Base-by-base conservation (phyloP, 92 coral and sea anemone genomes). In the Pocillopora meandrina region DNA sequence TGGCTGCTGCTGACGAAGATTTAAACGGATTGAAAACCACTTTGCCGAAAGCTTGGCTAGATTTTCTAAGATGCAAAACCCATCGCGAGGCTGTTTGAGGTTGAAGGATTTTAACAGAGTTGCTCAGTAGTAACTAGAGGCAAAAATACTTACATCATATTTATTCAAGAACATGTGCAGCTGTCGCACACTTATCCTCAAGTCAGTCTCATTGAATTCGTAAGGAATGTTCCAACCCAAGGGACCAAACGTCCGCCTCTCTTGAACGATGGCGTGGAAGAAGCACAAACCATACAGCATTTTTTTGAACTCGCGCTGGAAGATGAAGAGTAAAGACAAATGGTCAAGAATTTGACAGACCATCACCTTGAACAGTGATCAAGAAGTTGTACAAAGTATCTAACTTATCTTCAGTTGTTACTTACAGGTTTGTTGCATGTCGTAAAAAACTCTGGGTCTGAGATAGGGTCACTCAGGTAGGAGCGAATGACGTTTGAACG, bases 151-250 rank as follows among this genome's bases (percentile, higher is more conserved):
- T 91, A 96, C 98, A 71, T 96, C 94, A 66, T 96, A 96, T 69
- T 96, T 93, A 81, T 96, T 90, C 79, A 94, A 61, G 90, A 96
- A 96, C 98, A 96, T 96, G 87, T 96, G 98, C 49, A 96, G 83
- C 84, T 96, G 98, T 68, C 91, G 91, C 36, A 96, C 98, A 72
- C 98, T 94, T 35, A 96, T 96, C 61, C 98, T 92, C 12, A 96
- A 78, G 65, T 96, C 98, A 60, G 98, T 96, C 89, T 96, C 98
- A 83, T 95, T 95, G 89, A 95, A 95, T 89, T 95, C 98, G 86
- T 95, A 95, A 11, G 98, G 98, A 66, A 95, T 95, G 88, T 95
- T 95, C 98, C 98, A 95, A 21, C 98, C 98, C 18, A 95, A 90
- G 9, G 98, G 98, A 72, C 98, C 98, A 77, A 95, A 95, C 63